Conservation (phyloP, 2,888 invertebrate species). For the Oscheius sp. region DNA sequence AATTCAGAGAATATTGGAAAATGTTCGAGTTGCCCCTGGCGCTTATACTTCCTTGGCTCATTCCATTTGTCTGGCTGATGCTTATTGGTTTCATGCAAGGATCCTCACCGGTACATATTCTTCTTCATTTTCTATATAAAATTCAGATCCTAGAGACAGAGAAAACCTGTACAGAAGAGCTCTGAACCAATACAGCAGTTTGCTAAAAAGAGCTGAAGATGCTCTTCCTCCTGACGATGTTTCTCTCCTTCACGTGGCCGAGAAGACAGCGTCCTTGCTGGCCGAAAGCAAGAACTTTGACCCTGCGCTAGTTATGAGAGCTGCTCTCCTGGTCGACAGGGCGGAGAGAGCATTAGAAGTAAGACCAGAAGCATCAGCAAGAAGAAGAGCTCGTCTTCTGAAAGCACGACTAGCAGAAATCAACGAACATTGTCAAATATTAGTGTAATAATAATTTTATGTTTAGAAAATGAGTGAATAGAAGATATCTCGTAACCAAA, state of each 20-base stretch:
- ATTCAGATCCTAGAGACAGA: conserved; percentile 9
- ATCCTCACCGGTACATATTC: conserved; percentile 5
- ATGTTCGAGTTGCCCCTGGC: not conserved
- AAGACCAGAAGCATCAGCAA: conserved; percentile 19
- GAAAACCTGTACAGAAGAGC: conserved; percentile 11
- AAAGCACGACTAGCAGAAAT: conserved; percentile 22
- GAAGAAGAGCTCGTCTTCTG: not conserved
- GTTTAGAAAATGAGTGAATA: too few species aligned
- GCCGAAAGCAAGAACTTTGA: conserved; percentile 34
- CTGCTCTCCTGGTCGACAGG: conserved; percentile 23
- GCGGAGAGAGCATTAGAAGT: conserved; percentile 26
- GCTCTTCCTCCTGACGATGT: conserved; percentile 31
- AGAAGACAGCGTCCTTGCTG: conserved; percentile 24
- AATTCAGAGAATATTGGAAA: conserved; percentile 22
- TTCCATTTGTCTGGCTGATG: conserved; percentile 34
- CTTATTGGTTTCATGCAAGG: conserved; percentile 35
- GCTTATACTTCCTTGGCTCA: conserved; percentile 30
- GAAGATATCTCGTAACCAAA: too few species aligned
- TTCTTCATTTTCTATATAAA: not conserved
- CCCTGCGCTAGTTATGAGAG: conserved; percentile 27
- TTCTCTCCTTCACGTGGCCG: conserved; percentile 30
- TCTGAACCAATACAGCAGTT: conserved; percentile 21
- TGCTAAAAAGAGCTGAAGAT: conserved; percentile 20
- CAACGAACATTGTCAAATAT: conserved; percentile 24
- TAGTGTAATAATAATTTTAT: conserved; percentile 4